Evolutionary conservation across 35 echinoderm and acorn worm species (phyloP), one percentile per base, ranked within the genome.

Genomic region (Lytechinus variegatus): DNA sequence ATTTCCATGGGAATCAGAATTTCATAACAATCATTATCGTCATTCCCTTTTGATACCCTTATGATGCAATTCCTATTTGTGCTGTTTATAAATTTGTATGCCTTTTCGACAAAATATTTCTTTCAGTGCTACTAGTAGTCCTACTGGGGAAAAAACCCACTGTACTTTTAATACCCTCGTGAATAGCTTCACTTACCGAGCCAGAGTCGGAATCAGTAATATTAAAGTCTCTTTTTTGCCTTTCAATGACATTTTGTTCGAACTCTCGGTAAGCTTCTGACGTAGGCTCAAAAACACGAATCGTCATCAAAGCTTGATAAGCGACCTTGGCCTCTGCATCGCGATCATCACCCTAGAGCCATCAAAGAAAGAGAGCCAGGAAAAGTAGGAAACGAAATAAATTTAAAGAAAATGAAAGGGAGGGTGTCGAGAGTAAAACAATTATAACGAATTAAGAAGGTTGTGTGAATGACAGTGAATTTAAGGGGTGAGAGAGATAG

Each of bases 261-360:
- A 96, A 96, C 9, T 94, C 55, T 13, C 89, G 89, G 54, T 93
- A 96, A 11, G 52, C 95, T 86, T 96, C 66, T 52, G 57, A 95
- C 6, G 55, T 93, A 24, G 96, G 96, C 54, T 94, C 89, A 72
- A 55, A 95, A 8, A 95, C 56, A 33, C 89, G 87, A 3, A 97
- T 92, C 5, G 88, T 97, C 96, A 97, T 94, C 14, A 97, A 27
- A 11, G 96, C 95, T 86, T 95, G 66, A 88, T 97, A 97, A 1
- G 96, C 96, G 3, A 86, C 29, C 86, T 97, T 97, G n/a, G 95
- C 91, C 19, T 94, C 95, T 87, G 52, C 95, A 86, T 97, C 96
- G 16, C 95, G 89, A 55, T 93, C 71, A 94, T 97, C 96, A 9
- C 79, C 92, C 95, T 96, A 27, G n/a, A 24, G 12, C 19, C 19